Percentiles rank a stretch among this genome's conserved stretches.
Evolutionary conservation across 2,797 vertebrate genomes (phyloP).

Genomic region (Clarias platycephalus): DNA sequence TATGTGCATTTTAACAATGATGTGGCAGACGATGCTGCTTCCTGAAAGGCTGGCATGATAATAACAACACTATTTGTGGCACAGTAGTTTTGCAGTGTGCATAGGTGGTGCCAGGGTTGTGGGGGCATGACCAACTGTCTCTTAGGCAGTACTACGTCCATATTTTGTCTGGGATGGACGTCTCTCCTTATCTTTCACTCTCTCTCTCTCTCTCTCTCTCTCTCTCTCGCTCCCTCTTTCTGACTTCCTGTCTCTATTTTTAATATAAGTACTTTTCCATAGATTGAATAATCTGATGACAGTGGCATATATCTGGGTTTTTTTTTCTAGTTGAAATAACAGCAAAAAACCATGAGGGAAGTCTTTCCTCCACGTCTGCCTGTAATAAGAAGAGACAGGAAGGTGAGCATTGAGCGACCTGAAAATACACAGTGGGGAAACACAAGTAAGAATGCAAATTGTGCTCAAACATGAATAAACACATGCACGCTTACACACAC

Average conservation of each 20-base stretch:
- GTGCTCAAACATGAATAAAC: conserved; percentile 2
- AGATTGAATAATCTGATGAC: conserved; percentile 18
- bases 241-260: not conserved
- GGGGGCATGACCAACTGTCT: not conserved
- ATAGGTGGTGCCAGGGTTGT: not conserved
- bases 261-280: not conserved
- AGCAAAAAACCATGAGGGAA: conserved; percentile 55
- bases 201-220: not conserved
- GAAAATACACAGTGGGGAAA: conserved; percentile 44
- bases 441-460: conserved; percentile 43
- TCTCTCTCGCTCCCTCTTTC: not conserved
- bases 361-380: conserved; percentile 47
- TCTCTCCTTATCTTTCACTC: not conserved
- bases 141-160: not conserved
- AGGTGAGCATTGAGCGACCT: conserved; percentile 56
- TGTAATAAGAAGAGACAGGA: conserved; percentile 68
- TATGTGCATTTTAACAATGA: conserved; percentile 7
- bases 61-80: not conserved
- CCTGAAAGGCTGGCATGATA: not conserved
- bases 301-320: not conserved
- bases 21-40: not conserved
- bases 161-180: not conserved
- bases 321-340: not conserved
- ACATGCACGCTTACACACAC: not conserved
- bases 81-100: not conserved